Conservation (phyloP, 1,140 invertebrate genomes). For the Rhopalosiphum padi region DNA sequence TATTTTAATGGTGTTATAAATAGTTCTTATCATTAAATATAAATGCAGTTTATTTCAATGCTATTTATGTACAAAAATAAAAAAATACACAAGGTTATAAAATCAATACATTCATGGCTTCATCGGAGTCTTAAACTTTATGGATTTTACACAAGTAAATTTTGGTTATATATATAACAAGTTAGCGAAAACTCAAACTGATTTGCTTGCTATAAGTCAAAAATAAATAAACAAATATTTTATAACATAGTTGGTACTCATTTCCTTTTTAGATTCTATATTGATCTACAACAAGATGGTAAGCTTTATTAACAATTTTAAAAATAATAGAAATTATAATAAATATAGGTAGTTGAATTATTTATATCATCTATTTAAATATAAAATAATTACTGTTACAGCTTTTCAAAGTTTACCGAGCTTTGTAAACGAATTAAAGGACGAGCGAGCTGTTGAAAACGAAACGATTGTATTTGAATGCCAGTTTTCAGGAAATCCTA, state of each 20-base stretch:
- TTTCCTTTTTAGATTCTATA: not conserved
- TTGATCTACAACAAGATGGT: not conserved
- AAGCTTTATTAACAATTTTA: not conserved
- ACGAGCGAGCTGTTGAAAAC: conserved; percentile 76
- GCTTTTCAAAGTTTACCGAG: conserved; percentile 66
- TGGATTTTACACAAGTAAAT: too few relatives aligned
- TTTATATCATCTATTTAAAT: not conserved
- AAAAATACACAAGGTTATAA: too few relatives aligned
- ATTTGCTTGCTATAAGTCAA: not conserved
- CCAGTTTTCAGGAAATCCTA: conserved; percentile 81
- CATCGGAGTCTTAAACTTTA: too few relatives aligned
- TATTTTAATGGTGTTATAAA: not conserved
- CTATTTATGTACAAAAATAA: not conserved
- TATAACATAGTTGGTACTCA: not conserved
- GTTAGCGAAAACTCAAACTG: too few relatives aligned
- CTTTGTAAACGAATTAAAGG: conserved; percentile 81
- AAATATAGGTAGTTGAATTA: not conserved
- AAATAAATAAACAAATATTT: not conserved
- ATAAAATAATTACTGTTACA: not conserved
- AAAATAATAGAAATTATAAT: not conserved
- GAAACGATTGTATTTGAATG: conserved; percentile 79
- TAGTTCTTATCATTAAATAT: not conserved
- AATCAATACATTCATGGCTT: too few relatives aligned
- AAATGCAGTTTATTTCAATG: not conserved
- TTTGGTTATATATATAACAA: too few relatives aligned